Percentiles rank a stretch among this genome's conserved stretches.
Conservation (phyloP, 2,888 invertebrate species). For the Belgica antarctica region DNA sequence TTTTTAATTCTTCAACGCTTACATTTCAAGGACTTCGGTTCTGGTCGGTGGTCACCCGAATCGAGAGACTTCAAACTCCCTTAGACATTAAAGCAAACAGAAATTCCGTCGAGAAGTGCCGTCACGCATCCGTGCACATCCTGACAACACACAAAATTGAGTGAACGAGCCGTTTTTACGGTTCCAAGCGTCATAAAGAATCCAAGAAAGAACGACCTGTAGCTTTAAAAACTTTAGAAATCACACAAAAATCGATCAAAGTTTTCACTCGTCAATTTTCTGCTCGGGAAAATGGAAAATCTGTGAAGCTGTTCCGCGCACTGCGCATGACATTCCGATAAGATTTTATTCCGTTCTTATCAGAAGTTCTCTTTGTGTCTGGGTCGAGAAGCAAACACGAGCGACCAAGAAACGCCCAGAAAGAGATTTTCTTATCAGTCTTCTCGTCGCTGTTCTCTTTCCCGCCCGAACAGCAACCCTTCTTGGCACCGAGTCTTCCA, state of each 20-base stretch:
- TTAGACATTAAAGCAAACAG: slow-evolving; percentile 15
- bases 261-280: slow-evolving; percentile 28
- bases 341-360: not conserved
- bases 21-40: slow-evolving; percentile 30
- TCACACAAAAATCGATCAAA: slow-evolving; percentile 26
- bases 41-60: slow-evolving; percentile 6
- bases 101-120: slow-evolving; percentile 1
- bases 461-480: slow-evolving; percentile 24
- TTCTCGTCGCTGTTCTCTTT: not conserved
- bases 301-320: not conserved
- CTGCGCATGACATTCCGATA: not conserved
- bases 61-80: not conserved
- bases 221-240: slow-evolving; percentile 26
- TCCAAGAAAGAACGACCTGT: slow-evolving; percentile 8
- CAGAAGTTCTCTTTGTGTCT: slow-evolving; percentile 16
- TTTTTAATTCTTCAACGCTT: no score
- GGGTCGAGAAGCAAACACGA: slow-evolving; percentile 5
- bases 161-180: slow-evolving; percentile 15
- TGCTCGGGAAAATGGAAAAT: slow-evolving; percentile 36
- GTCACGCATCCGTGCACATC: slow-evolving; percentile 9
- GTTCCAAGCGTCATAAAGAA: not conserved
- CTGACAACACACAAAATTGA: not conserved
- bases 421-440: not conserved
- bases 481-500: not conserved
- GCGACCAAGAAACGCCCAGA: not conserved